Base-by-base conservation (phyloP, 1,140 invertebrate species). In the Paraescarpia echinospica region DNA sequence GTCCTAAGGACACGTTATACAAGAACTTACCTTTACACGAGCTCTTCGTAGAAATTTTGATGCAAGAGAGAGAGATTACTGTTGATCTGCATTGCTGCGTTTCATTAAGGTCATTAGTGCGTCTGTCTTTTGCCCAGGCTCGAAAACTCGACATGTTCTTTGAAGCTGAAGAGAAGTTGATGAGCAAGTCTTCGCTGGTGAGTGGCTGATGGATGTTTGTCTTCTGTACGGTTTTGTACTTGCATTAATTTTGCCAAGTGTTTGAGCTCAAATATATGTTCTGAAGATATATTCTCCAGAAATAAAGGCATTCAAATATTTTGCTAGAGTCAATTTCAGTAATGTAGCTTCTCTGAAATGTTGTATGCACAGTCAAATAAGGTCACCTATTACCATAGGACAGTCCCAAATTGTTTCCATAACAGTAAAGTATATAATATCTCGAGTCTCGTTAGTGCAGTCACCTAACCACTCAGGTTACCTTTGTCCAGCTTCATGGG, bases 151-250 rank as follows among this genome's bases (percentile, higher is more conserved):
- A 99, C 96, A 98, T 98, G 1, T 98, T 98, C 94, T 99, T 99
- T 96, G 99, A 99, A 96, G 97, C 98, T 91, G 99, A 99, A 96
- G 99, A 99, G 95, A 99, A 99, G 96, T 97, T 99, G 91, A 98
- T 99, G 98, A 97, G 96, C 91, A 96, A 96, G 94, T 94, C 96
- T 34, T 94, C 96, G 14, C 94, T 96, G 90, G 94, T 94, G 90
- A 92, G 93, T 92, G 33, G 2, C 59, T 77, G 33, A 34, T 22
- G n/a, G 35, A 33, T 12, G n/a, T 88, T 41, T 59, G 59, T 59
- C 27, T 9, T 41, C 41, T 91, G 34, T 18, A 89, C 92, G 9
- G 27, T 93, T 27, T 48, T 35, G 59, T 77, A 77, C 22, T 77
- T 77, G 59, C 34, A 48, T 91, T 34, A 12, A 92, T 93, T 41